These are phyloP conservation scores for Apolygus lucorum DNA, from an alignment of 1,140 invertebrate genomes.

Conservation along the genomic window DNA sequence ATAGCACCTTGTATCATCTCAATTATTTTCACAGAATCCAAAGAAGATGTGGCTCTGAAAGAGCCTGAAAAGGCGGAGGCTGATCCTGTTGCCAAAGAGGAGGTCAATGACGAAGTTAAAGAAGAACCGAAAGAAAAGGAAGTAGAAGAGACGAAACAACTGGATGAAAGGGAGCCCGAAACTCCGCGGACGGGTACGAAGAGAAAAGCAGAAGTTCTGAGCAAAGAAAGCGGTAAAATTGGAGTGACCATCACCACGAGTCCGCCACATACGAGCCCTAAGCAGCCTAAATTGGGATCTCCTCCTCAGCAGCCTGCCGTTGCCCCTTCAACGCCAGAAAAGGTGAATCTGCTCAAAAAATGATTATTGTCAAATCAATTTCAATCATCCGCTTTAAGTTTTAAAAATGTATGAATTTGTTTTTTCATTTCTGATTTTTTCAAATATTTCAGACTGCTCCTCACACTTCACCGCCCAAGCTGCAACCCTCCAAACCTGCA, in stretches of 20 bases:
- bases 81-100: conserved; percentile 3
- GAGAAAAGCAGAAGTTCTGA: conserved; percentile 72
- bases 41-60: not conserved
- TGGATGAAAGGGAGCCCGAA: not conserved
- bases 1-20: not conserved
- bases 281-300: conserved; percentile 41
- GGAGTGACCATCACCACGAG: conserved; percentile 77
- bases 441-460: not conserved
- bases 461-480: too few relatives aligned
- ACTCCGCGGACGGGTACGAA: conserved; percentile 50
- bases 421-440: too few relatives aligned
- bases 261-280: conserved; percentile 48
- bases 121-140: conserved; percentile 16
- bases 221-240: conserved; percentile 74
- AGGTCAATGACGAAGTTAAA: conserved; percentile 18
- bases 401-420: too few relatives aligned
- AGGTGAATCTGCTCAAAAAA: not conserved
- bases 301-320: conserved; percentile 1
- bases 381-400: too few relatives aligned
- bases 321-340: not conserved
- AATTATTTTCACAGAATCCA: not conserved
- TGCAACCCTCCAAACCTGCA: not conserved
- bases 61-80: conserved; percentile 14
- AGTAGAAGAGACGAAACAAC: not conserved
- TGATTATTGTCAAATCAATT: too few relatives aligned